These are phyloP conservation scores for Horisme vitalbata DNA, from an alignment of 2,888 invertebrate species.

Conservation along the genomic window DNA sequence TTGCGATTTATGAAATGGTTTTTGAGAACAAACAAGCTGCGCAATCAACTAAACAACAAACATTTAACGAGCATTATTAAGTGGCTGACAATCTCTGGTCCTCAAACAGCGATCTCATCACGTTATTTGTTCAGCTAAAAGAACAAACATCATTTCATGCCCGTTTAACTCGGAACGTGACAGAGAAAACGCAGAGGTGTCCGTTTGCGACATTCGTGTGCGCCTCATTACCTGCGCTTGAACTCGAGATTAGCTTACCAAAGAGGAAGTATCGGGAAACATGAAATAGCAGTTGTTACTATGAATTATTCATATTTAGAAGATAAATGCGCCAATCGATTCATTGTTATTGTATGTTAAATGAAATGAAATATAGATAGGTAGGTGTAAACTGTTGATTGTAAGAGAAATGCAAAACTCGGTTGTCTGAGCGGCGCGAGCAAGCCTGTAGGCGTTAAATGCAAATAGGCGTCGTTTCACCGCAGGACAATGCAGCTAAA, in stretches of 20 bases:
- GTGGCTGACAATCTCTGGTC: conserved; percentile 22
- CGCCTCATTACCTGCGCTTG: conserved; percentile 51
- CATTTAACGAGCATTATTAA: conserved; percentile 26
- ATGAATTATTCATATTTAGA: conserved; percentile 37
- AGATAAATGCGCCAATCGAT: conserved; percentile 9
- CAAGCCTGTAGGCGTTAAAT: conserved; percentile 68
- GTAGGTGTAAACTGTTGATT: conserved; percentile 33
- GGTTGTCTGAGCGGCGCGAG: conserved; percentile 38
- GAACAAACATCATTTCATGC: conserved; percentile 53
- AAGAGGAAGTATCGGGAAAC: conserved; percentile 27
- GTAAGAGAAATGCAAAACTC: conserved; percentile 61
- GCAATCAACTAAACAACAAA: conserved; percentile 26
- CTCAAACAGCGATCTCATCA: conserved; percentile 35
- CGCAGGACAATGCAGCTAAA: conserved; percentile 70
- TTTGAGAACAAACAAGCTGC: conserved; percentile 21
- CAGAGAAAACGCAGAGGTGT: conserved; percentile 51
- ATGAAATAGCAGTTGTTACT: conserved; percentile 37
- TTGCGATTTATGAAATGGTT: conserved; percentile 23
- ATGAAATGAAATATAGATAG: conserved; percentile 28
- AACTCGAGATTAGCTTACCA: conserved; percentile 45
- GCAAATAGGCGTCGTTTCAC: conserved; percentile 74
- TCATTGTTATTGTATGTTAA: conserved; percentile 35
- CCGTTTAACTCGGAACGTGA: conserved; percentile 45
- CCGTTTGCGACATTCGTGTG: conserved; percentile 50
- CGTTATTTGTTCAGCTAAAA: conserved; percentile 52